phyloP scores from a whole-genome alignment of 2,888 invertebrate species.

The Epirrhoe alternata region DNA sequence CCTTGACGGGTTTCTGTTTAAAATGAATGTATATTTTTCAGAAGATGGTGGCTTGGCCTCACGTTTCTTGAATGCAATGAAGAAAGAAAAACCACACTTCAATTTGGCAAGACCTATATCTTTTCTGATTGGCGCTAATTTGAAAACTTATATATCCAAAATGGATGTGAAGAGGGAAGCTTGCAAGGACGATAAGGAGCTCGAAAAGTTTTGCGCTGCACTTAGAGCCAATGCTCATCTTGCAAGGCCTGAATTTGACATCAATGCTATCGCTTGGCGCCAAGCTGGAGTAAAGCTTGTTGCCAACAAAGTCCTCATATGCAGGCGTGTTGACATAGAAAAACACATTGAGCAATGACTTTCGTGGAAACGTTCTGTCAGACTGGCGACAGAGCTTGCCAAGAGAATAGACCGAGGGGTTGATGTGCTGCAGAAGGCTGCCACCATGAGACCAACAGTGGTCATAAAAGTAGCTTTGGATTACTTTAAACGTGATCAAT shows the following conservation, averaged over 20 bases:
- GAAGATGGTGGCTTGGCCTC: slow-evolving; percentile 13
- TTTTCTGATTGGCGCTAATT: slow-evolving; percentile 4
- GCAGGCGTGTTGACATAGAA: slow-evolving; percentile 7
- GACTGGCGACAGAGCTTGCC: slow-evolving; percentile 6
- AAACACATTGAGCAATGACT: slow-evolving; percentile 10
- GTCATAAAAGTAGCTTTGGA: slow-evolving; percentile 15
- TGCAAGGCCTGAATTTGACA: slow-evolving; percentile 6
- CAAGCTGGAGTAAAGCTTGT: slow-evolving; percentile 10
- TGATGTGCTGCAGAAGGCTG: slow-evolving; percentile 8
- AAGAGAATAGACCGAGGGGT: slow-evolving; percentile 6
- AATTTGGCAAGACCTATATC: slow-evolving; percentile 12
- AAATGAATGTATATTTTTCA: slow-evolving; percentile 9
- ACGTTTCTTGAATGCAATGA: slow-evolving; percentile 7
- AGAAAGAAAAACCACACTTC: slow-evolving; percentile 3
- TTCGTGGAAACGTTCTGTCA: slow-evolving; percentile 11
- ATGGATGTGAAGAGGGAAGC: slow-evolving; percentile 2
- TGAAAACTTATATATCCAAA: slow-evolving; percentile 7
- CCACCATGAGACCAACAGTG: slow-evolving; percentile 4
- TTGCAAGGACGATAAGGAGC: slow-evolving; percentile 3
- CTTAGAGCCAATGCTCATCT: slow-evolving; percentile 16
- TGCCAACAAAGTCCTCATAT: slow-evolving; percentile 6
- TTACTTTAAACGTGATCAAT: slow-evolving; percentile 11
- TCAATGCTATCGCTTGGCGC: slow-evolving; percentile 6
- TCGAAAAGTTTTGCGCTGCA: slow-evolving; percentile 5
- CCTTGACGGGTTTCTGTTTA: slow-evolving; percentile 1